Evolutionary conservation across 2,797 vertebrate genomes (phyloP).

Genomic region (Sebastes melanostomus): DNA sequence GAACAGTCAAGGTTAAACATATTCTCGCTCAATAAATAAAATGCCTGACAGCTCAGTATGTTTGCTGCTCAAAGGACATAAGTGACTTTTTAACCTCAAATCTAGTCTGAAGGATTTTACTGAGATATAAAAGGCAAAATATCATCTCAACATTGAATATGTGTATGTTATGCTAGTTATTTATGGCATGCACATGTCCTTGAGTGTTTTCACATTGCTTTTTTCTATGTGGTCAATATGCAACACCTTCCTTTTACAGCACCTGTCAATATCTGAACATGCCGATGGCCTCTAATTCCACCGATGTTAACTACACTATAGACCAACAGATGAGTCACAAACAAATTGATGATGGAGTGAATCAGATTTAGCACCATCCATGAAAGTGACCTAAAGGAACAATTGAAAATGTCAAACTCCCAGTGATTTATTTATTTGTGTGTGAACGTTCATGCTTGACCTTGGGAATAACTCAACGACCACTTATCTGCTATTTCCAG

Average conservation of each 20-base stretch:
- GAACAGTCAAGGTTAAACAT: conserved; percentile 22
- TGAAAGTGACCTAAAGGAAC: background rate
- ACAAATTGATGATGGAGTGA: background rate
- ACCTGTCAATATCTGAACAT: background rate
- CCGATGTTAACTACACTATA: background rate
- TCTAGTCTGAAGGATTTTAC: background rate
- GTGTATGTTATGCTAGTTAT: background rate
- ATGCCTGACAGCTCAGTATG: background rate
- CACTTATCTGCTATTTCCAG: background rate
- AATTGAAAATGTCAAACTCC: background rate
- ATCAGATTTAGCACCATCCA: background rate
- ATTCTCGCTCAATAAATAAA: background rate
- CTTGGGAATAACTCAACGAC: background rate
- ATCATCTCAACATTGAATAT: background rate
- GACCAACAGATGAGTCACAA: background rate
- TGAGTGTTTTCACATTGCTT: background rate
- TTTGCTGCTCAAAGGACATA: background rate
- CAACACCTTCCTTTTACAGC: background rate
- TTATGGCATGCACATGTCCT: background rate
- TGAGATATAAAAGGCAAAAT: conserved; percentile 1
- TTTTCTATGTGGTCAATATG: background rate
- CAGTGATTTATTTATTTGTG: background rate
- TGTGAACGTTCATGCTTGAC: background rate
- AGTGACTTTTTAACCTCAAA: background rate
- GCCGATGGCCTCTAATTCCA: background rate